A percentile compares a stretch with the other conserved stretches of the same genome.
Conservation (phyloP, 2,113 vertebrate species). For the Ammodytes marinus region DNA sequence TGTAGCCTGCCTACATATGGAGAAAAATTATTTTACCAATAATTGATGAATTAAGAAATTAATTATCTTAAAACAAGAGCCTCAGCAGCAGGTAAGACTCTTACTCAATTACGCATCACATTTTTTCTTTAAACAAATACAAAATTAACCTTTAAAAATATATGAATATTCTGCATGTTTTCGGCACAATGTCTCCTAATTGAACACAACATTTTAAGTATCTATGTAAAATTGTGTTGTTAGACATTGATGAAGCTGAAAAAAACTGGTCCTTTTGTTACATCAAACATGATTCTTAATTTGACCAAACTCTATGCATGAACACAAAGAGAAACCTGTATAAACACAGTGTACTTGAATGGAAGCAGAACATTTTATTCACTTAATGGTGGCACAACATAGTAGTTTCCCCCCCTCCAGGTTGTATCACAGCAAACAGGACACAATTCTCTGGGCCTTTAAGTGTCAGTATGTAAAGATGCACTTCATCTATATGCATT, state of each 20-base stretch:
- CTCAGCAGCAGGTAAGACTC: neutral
- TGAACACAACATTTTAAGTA: neutral
- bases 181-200: too few relatives aligned
- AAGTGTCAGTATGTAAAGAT: conserved; percentile 44
- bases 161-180: too few relatives aligned
- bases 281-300: neutral
- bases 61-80: neutral
- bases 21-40: neutral
- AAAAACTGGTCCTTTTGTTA: neutral
- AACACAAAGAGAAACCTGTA: conserved; percentile 2
- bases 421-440: conserved; percentile 62
- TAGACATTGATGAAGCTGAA: neutral
- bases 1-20: too few relatives aligned
- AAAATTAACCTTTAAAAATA: neutral
- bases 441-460: conserved; percentile 21
- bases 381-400: conserved; percentile 68
- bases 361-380: conserved; percentile 74
- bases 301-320: neutral
- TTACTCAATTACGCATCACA: neutral
- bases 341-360: conserved; percentile 41
- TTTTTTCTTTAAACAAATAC: neutral
- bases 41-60: too few relatives aligned
- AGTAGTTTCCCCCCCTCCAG: conserved; percentile 50
- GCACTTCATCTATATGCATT: conserved; percentile 25
- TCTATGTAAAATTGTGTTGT: neutral